Conservation (phyloP, 2,888 invertebrate species). For the Amiota mariae region DNA sequence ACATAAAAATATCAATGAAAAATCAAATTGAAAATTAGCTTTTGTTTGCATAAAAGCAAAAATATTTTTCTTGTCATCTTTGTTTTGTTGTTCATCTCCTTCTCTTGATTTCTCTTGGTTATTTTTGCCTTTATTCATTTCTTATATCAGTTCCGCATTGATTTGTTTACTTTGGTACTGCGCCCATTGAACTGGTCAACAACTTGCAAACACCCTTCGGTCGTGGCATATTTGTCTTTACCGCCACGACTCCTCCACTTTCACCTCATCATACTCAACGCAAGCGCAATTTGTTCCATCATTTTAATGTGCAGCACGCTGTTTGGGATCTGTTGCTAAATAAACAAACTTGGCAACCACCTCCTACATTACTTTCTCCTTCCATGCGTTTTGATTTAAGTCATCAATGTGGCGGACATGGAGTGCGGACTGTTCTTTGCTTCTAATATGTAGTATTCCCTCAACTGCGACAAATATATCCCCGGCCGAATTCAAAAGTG, state of each 20-base stretch:
- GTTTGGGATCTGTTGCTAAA: constrained; percentile 14
- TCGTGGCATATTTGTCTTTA: not conserved
- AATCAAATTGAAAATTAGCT: constrained; percentile 21
- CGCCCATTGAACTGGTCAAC: constrained; percentile 25
- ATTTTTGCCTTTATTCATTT: not conserved
- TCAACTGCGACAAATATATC: not conserved
- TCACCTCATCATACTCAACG: not conserved
- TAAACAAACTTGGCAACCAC: constrained; percentile 22
- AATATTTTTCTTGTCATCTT: not conserved
- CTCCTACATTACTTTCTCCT: no score
- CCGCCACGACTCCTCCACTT: not conserved
- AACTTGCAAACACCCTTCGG: not conserved
- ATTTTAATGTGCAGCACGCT: constrained; percentile 4
- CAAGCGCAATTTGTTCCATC: not conserved
- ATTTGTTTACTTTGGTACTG: constrained; percentile 16
- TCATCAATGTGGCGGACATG: not conserved
- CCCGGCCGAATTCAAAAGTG: no score
- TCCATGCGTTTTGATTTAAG: constrained; percentile 25
- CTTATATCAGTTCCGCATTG: constrained; percentile 10
- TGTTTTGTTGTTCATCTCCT: constrained; percentile 2
- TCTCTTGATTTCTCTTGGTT: not conserved
- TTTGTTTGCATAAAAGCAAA: constrained; percentile 3
- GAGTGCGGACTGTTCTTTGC: not conserved
- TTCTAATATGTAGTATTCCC: not conserved
- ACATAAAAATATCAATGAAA: not conserved